Base-by-base conservation (phyloP, 2,113 vertebrate genomes). In the Scatophagus argus region DNA sequence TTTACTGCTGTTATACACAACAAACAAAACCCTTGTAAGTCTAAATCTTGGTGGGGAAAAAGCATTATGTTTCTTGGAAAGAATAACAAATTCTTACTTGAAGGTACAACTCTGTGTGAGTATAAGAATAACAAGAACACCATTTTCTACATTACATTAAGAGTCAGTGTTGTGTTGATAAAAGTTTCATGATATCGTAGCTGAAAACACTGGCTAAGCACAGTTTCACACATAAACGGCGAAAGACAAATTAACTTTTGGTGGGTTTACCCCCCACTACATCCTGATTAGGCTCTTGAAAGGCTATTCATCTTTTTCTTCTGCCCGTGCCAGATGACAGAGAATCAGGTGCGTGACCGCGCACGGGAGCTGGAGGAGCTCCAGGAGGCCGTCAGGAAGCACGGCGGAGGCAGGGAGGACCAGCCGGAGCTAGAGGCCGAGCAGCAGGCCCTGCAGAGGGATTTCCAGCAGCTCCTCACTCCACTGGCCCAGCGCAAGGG, bases 361-460 rank as follows among this genome's bases (percentile, higher is more conserved):
- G 95, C 94, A 51, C 93, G 93, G 66, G 98, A 99, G 89, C 86
- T 98, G 92, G 96, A 95, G 58, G 96, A 97, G 75, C 94, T 99
- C 51, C 93, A 96, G 51, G 83, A 94, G 6, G 94, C 96, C 14
- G 91, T 90, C 2, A 93, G 88, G 79, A 89, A 88, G 76, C 93
- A 93, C n/a, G 91, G 88, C 1, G 84, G 82, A 0, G 55, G 78
- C 34, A 77, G 87, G 1, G 93, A 93, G 83, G 96, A 95, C 0
- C 67, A 91, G 68, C 92, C 93, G 0, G 95, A 97, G 12, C 76
- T 91, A 0, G 95, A 88, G 3, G 91, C 76, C 0, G 90, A 96
- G 46, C 95, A 95, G 73, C 83, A 95, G 91, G 92, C 85, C 52
- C 91, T 99, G 6, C 95, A 94, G 91, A 91, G 44, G 51, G 90